Evolutionary conservation across 2,113 vertebrate genomes (phyloP), one percentile per base, ranked within the genome.

Genomic region (Amblyornis subalaris): DNA sequence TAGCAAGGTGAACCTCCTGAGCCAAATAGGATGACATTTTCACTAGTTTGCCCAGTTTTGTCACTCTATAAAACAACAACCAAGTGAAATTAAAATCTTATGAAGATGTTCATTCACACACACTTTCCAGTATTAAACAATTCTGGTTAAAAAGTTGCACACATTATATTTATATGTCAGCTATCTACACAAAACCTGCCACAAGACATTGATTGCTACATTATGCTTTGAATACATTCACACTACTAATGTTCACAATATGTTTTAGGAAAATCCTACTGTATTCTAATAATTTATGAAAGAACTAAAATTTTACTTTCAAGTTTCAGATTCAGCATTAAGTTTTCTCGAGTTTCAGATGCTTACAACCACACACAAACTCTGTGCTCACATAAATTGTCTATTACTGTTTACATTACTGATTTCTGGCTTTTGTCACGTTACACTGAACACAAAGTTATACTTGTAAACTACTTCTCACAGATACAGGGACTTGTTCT

Each of bases 1-100:
- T 98, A 85, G 96, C 97, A 48, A 99, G 97, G 72, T 95, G 96
- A 94, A 97, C 79, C 90, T 99, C 98, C 96, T 97, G 96, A 72
- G 96, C 60, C 69, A 98, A 95, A 83, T 87, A 94, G 48, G 96
- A 97, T 19, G 97, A 89, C 98, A 98, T 98, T 86, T 54, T 90
- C 85, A 24, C 45, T 85, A 87, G 57, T 55, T 55, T 79, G 60
- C 19, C 74, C 10, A 9, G 72, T n/a, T 96, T 78, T 48, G 31
- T 36, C 54, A 85, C 60, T 89, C 93, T 97, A 42, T 12, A 40
- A 85, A 94, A 88, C 33, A 78, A 94, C 96, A 97, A 94, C 12
- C 77, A 96, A 96, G 72, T 47, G 24, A 93, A 90, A 79, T 84
- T 67, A 88, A 85, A 90, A 71, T 90, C 54, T 38, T 89, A 60